A percentile compares a stretch with the other conserved stretches of the same genome.
phyloP scores from a whole-genome alignment of 2,113 vertebrate genomes.

The Scophthalmus maximus region DNA sequence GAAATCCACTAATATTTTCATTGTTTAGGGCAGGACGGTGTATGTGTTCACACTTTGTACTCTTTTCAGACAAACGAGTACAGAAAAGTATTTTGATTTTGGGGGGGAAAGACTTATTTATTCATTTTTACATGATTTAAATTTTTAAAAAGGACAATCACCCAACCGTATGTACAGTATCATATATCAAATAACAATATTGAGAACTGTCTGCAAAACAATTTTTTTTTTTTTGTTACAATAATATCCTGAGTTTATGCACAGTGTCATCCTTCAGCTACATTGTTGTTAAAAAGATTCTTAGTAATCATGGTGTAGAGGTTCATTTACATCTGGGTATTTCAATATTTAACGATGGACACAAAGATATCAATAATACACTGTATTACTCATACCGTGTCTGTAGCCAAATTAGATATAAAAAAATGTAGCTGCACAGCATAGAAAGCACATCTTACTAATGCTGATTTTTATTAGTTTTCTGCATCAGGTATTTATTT shows the following conservation, averaged over 20 bases:
- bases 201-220: neutral
- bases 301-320: neutral
- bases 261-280: constrained; percentile 1
- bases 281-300: neutral
- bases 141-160: neutral
- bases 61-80: too few species aligned
- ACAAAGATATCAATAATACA: neutral
- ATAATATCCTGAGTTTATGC: neutral
- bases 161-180: neutral
- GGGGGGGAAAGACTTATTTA: too few species aligned
- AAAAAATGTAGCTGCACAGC: neutral
- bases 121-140: neutral
- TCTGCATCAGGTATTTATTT: neutral
- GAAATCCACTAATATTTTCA: neutral
- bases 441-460: neutral
- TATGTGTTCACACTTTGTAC: too few species aligned
- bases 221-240: neutral
- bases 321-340: neutral
- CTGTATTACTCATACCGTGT: neutral
- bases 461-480: neutral
- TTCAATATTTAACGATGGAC: neutral
- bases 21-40: too few species aligned
- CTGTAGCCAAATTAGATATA: too few species aligned
- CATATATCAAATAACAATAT: neutral
- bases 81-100: too few species aligned